Conservation (phyloP, 2,113 vertebrate genomes). For the Penelope pileata region DNA sequence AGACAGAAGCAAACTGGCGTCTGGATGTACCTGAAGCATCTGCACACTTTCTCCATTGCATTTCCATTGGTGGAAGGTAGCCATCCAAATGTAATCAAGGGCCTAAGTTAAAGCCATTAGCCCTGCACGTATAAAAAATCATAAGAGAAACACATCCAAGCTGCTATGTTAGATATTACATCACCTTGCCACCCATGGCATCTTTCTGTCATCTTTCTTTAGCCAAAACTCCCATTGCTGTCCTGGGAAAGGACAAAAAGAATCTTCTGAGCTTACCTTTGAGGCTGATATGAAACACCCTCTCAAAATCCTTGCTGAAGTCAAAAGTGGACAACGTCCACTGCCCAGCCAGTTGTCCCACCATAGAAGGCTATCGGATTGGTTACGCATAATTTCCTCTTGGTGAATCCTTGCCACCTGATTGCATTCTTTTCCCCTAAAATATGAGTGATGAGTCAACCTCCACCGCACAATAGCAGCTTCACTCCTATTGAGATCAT, state of each 20-base stretch:
- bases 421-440: too few species aligned
- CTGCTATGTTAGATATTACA: neutral
- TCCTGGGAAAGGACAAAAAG: neutral
- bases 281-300: too few species aligned
- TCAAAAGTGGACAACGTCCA: too few species aligned
- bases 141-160: neutral
- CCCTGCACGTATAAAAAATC: neutral
- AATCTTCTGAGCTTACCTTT: neutral
- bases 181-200: neutral
- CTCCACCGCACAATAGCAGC: neutral
- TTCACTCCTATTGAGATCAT: neutral
- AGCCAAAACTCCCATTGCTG: neutral
- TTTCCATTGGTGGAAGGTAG: neutral
- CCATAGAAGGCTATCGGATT: too few species aligned
- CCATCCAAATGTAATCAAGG: neutral
- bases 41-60: neutral
- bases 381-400: too few species aligned
- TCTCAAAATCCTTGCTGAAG: too few species aligned
- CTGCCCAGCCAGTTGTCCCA: too few species aligned
- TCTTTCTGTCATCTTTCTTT: neutral
- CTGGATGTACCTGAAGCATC: neutral
- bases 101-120: neutral
- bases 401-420: too few species aligned
- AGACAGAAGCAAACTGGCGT: neutral
- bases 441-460: neutral